phyloP scores from a whole-genome alignment of 2,888 invertebrate genomes.

The Plebejus argus region DNA sequence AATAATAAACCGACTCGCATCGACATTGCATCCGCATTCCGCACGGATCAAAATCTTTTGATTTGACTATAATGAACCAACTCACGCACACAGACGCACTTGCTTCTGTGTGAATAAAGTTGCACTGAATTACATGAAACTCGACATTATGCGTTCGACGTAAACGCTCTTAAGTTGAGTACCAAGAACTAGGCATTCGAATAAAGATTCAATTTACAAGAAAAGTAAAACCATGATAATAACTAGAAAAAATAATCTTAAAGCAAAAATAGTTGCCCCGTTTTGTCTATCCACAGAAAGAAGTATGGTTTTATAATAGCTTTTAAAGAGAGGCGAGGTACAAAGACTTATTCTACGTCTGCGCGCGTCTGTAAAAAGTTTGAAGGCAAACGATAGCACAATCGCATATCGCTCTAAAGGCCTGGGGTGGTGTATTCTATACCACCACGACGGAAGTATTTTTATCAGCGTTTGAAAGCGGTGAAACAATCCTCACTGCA shows the following conservation, averaged over 20 bases:
- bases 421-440: constrained; percentile 23
- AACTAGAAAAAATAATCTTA: not conserved
- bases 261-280: not conserved
- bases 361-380: constrained; percentile 29
- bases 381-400: constrained; percentile 17
- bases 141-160: too few relatives aligned
- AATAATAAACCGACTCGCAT: too few relatives aligned
- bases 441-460: constrained; percentile 33
- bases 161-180: too few relatives aligned
- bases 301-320: constrained; percentile 13
- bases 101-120: too few relatives aligned
- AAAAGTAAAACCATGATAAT: too few relatives aligned
- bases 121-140: too few relatives aligned
- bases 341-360: constrained; percentile 23
- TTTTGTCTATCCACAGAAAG: not conserved
- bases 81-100: too few relatives aligned
- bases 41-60: too few relatives aligned
- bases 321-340: constrained; percentile 3
- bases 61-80: too few relatives aligned
- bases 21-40: too few relatives aligned
- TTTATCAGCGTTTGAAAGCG: constrained; percentile 38
- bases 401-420: not conserved
- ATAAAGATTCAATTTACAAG: too few relatives aligned
- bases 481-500: constrained; percentile 36
- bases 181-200: too few relatives aligned